Conservation (phyloP, 1,140 invertebrate genomes). For the Scaptomyza graminum region DNA sequence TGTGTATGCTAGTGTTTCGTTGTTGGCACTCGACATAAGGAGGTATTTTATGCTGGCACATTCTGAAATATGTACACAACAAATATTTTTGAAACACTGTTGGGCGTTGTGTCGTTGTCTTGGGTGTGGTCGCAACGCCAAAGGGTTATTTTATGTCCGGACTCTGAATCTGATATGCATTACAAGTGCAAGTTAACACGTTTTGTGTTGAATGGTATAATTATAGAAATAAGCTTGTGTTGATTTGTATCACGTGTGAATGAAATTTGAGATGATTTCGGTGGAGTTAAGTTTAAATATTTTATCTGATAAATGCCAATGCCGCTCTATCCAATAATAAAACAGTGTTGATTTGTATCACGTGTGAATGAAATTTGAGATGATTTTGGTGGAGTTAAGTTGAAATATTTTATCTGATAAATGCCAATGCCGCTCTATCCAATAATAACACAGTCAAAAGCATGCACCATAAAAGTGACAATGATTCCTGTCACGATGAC, state of each 20-base stretch:
- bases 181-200: conserved; percentile 3
- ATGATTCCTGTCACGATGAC: conserved; percentile 11
- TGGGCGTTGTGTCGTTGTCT: background rate
- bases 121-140: conserved; percentile 14
- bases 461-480: background rate
- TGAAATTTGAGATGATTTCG: background rate
- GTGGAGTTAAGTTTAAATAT: too few species aligned
- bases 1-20: background rate
- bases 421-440: background rate
- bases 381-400: too few species aligned
- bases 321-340: conserved; percentile 19
- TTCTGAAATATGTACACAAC: conserved; percentile 42
- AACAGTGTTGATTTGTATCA: background rate
- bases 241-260: background rate
- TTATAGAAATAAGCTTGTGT: background rate
- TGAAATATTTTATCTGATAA: too few species aligned
- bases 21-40: conserved; percentile 20
- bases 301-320: too few species aligned
- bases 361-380: background rate
- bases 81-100: conserved; percentile 9
- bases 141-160: conserved; percentile 13
- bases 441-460: conserved; percentile 27
- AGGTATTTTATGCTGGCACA: conserved; percentile 54
- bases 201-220: background rate
- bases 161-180: conserved; percentile 15